phyloP scores from a whole-genome alignment of 2,888 invertebrate species.

The Melinaea menophilus region DNA sequence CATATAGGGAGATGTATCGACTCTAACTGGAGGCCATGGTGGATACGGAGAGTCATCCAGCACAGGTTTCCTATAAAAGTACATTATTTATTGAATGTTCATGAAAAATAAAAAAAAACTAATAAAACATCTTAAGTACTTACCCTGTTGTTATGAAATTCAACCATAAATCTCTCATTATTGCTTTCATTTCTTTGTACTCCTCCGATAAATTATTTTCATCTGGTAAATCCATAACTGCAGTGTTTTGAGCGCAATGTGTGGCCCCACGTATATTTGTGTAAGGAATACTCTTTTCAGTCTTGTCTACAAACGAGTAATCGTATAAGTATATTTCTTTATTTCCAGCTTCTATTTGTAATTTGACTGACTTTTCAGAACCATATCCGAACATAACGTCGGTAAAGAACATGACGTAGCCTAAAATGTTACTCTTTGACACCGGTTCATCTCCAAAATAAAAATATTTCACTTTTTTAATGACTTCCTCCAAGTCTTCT shows the following conservation, averaged over 20 bases:
- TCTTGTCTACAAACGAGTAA: slow-evolving; percentile 44
- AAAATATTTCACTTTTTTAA: slow-evolving; percentile 39
- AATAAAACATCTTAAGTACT: slow-evolving; percentile 11
- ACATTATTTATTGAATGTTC: not conserved
- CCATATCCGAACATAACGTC: slow-evolving; percentile 53
- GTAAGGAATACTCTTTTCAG: slow-evolving; percentile 35
- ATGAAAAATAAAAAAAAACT: not conserved
- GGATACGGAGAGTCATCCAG: slow-evolving; percentile 35
- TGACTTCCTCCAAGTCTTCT: slow-evolving; percentile 41
- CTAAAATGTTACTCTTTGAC: slow-evolving; percentile 36
- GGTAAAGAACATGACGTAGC: slow-evolving; percentile 46
- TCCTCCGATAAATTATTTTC: slow-evolving; percentile 29
- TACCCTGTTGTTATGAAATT: slow-evolving; percentile 40
- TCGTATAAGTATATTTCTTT: slow-evolving; percentile 49
- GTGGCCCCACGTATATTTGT: slow-evolving; percentile 35
- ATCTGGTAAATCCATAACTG: slow-evolving; percentile 37
- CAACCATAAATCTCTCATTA: slow-evolving; percentile 37
- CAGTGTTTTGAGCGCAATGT: slow-evolving; percentile 42
- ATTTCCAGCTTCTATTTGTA: slow-evolving; percentile 45
- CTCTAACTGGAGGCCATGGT: slow-evolving; percentile 42
- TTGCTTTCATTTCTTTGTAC: slow-evolving; percentile 32
- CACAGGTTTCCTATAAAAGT: slow-evolving; percentile 35
- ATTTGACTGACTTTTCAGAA: slow-evolving; percentile 37
- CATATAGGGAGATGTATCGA: slow-evolving; percentile 42
- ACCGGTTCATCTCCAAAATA: slow-evolving; percentile 43